Evolutionary conservation across 2,888 invertebrate genomes (phyloP), one percentile per base, ranked within the genome.

Genomic region (Lasius fuliginosus): DNA sequence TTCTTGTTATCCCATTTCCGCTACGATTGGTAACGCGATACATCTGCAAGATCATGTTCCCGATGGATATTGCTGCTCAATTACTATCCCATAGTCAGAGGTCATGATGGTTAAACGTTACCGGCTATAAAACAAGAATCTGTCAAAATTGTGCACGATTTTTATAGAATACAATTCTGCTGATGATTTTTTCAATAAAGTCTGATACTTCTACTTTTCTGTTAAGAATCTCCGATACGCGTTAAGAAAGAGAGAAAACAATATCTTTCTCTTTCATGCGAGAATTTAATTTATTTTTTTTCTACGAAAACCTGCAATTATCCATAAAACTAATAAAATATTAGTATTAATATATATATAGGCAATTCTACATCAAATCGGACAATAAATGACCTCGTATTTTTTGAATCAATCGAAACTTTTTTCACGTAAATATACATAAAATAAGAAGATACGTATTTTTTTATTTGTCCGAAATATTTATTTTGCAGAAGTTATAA

Each of bases 1-100:
- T 23, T 46, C 58, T 73, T 73, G 79, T 73, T 81, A 81, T 36
- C 60, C 46, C 46, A 23, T 79, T 79, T 71, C 23, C 79, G 71
- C 46, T 46, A 60, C 46, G 30, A n/a, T 58, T 79, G 42, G 58
- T 60, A 73, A 81, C 36, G 6, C 60, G 79, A 81, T 81, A 53
- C 74, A 46, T 60, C 46, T 60, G 46, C 60, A 30, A 73, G 73
- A 73, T 81, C 73, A 46, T 60, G 74, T 81, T 81, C 74, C 36
- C 46, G 18, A 33, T 42, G 74, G 46, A 73, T 73, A 60, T 71
- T 58, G 42, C 73, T 46, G 60, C 18, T 73, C 74, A 46, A 73
- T 81, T 60, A 46, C 74, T 73, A 46, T 18, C 33, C 30, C 27
- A 60, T 60, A 81, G 33, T 33, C 42, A 18, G 12, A 36, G 60